Conservation (phyloP, 2,888 invertebrate species). For the Rotaria socialis region DNA sequence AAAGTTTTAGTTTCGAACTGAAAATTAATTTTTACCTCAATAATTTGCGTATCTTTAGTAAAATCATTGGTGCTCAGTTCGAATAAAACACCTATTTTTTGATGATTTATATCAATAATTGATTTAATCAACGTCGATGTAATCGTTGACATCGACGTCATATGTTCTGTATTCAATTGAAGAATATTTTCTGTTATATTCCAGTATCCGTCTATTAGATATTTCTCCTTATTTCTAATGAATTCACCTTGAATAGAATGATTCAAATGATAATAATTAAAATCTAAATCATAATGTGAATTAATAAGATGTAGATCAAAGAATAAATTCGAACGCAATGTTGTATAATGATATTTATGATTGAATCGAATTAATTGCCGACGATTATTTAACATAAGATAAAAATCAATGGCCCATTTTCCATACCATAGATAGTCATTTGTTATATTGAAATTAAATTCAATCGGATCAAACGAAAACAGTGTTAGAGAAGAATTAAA, state of each 20-base stretch:
- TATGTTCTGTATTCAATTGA: not conserved
- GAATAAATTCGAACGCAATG: not conserved
- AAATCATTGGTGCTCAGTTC: not conserved
- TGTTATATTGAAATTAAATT: not conserved
- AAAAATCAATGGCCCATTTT: not conserved
- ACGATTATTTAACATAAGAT: not conserved
- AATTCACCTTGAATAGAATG: not conserved
- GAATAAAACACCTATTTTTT: not conserved
- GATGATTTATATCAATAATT: not conserved
- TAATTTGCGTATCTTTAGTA: not conserved
- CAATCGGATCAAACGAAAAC: not conserved
- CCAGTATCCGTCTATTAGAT: not conserved
- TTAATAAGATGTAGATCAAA: conserved; percentile 4
- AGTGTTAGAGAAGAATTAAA: not conserved
- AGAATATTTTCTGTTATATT: not conserved
- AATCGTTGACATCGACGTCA: not conserved
- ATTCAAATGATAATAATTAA: not conserved
- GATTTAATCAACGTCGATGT: not conserved
- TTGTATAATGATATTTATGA: not conserved
- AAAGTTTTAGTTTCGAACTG: too few relatives aligned
- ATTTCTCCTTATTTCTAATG: not conserved
- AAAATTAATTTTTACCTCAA: not conserved
- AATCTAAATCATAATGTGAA: conserved; percentile 19
- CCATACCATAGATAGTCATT: not conserved
- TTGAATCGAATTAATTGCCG: not conserved